phyloP scores from a whole-genome alignment of 2,113 vertebrate genomes.

The Mobula birostris region DNA sequence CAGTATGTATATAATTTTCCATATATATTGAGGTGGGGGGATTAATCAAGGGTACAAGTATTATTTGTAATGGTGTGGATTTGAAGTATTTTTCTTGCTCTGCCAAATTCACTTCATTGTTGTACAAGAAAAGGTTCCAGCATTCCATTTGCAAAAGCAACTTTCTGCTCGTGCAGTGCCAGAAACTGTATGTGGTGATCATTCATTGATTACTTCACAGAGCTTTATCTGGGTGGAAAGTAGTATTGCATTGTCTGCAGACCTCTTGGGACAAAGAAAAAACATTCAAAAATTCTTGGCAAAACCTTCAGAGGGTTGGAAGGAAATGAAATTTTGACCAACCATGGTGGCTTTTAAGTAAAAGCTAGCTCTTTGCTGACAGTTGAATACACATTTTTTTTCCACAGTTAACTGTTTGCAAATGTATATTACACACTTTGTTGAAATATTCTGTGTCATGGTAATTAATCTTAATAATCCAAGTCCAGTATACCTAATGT shows the following conservation, averaged over 20 bases:
- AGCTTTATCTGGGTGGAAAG: slow-evolving; percentile 7
- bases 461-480: slow-evolving; percentile 30
- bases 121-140: background rate
- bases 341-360: background rate
- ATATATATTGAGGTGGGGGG: background rate
- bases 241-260: background rate
- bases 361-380: slow-evolving; percentile 19
- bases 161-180: background rate
- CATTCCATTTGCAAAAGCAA: background rate
- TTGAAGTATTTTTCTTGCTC: background rate
- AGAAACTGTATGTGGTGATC: background rate
- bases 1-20: background rate
- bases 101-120: background rate
- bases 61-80: background rate
- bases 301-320: slow-evolving; percentile 17
- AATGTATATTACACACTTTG: slow-evolving; percentile 16
- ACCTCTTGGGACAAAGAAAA: background rate
- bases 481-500: slow-evolving; percentile 8
- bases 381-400: slow-evolving; percentile 22
- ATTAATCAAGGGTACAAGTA: background rate
- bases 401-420: slow-evolving; percentile 25
- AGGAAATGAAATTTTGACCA: slow-evolving; percentile 35
- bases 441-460: slow-evolving; percentile 11
- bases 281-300: slow-evolving; percentile 16
- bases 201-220: background rate